Percentiles rank a stretch among this genome's conserved stretches.
phyloP scores from a whole-genome alignment of 2,113 vertebrate genomes.

The Daboia siamensis region DNA sequence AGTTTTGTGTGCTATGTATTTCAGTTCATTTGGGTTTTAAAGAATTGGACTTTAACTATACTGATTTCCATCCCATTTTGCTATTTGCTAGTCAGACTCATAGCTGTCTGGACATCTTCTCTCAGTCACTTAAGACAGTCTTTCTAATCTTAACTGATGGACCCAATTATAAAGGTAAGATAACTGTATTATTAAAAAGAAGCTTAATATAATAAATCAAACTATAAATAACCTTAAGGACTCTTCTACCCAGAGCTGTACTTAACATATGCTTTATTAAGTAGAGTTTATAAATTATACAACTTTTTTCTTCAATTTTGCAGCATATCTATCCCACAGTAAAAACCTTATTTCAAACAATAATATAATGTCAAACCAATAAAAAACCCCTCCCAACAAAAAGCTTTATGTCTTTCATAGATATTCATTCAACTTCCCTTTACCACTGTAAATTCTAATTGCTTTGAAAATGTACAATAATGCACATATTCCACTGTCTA shows the following conservation, averaged over 20 bases:
- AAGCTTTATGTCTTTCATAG: constrained; percentile 41
- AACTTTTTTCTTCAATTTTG: constrained; percentile 53
- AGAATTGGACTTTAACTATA: constrained; percentile 9
- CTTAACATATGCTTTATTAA: constrained; percentile 66
- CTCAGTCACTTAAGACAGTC: constrained; percentile 48
- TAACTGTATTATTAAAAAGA: constrained; percentile 69
- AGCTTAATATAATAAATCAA: constrained; percentile 67
- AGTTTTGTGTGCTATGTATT: not conserved
- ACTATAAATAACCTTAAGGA: constrained; percentile 68
- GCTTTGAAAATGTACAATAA: not conserved
- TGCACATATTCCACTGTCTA: not conserved
- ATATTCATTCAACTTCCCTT: constrained; percentile 18
- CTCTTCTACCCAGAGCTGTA: constrained; percentile 55
- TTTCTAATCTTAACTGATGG: constrained; percentile 63
- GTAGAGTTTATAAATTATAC: constrained; percentile 67
- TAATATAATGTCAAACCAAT: constrained; percentile 56
- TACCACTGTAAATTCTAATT: constrained; percentile 46
- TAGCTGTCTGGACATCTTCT: constrained; percentile 43
- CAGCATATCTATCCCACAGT: constrained; percentile 48
- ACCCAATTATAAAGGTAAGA: constrained; percentile 67
- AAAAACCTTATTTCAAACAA: constrained; percentile 58
- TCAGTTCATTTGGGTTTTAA: constrained; percentile 36
- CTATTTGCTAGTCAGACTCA: constrained; percentile 43
- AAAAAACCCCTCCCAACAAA: constrained; percentile 48
- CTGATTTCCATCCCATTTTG: constrained; percentile 31